Evolutionary conservation across 2,113 vertebrate species (phyloP), one percentile per base, ranked within the genome.

Genomic region (Notarius quadriscutis): DNA sequence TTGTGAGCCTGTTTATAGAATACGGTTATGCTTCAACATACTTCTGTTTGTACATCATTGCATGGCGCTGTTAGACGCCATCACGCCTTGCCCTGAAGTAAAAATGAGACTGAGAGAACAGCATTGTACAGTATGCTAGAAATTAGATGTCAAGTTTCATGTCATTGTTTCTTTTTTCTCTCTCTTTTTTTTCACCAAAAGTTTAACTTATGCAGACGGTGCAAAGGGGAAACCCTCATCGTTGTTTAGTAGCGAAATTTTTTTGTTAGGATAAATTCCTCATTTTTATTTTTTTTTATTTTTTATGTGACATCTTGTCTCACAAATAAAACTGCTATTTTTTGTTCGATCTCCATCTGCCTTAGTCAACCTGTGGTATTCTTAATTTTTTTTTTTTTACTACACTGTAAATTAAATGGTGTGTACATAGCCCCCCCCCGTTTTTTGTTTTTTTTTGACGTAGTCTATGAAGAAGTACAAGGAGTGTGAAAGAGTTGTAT

Each of bases 381-480:
- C 79, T 82, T 77, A 41, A 4, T 87, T 95, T 93, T 84, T 83
- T 94, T 95, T 96, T 50, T 51, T 94, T 95, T 97, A 96, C 95
- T 95, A 95, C 96, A 96, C 96, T 98, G 97, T 97, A 98, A 96
- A 97, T 96, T 95, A 95, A 94, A 95, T 96, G 82, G 53, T 83
- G 93, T 99, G 97, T 99, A 99, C 97, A 99, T 97, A 97, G 96
- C 95, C 96, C 93, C 93, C 18, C 87, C 62, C 80, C 5, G 12
- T 83, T 88, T 14, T 93, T 88, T 91, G n/a, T n/a, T 92, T 93
- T 87, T 91, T 93, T 92, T 96, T 95, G 93, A 94, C 95, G 96
- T 98, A 97, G 96, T 97, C 97, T 96, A 94, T 95, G 94, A 96
- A 95, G 93, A 96, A 97, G 96, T 96, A 94, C 95, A 95, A 95